phyloP scores from a whole-genome alignment of 2,888 invertebrate genomes.

The Pseudoips prasinana region DNA sequence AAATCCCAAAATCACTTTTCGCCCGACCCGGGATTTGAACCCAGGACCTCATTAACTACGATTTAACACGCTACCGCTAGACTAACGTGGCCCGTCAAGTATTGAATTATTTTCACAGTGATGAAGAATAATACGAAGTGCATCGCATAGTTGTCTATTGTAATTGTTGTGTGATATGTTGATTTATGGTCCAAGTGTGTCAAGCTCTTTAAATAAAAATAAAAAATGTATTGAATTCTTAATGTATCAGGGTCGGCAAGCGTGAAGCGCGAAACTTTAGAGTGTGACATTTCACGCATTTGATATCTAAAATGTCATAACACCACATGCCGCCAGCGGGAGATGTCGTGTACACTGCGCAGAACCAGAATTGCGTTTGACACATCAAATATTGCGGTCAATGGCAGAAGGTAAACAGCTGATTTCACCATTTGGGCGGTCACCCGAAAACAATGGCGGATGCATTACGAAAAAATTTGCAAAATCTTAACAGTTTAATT shows the following conservation, averaged over 20 bases:
- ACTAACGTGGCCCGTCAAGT: too few relatives aligned
- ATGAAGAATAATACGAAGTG: too few relatives aligned
- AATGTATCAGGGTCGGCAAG: conserved; percentile 18
- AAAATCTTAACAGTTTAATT: conserved; percentile 31
- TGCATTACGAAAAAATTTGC: conserved; percentile 47
- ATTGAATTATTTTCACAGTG: too few relatives aligned
- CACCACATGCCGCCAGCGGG: not conserved
- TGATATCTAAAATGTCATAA: not conserved
- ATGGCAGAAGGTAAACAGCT: conserved; percentile 47
- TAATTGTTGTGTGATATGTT: too few relatives aligned
- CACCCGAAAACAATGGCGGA: conserved; percentile 56
- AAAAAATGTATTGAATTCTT: conserved; percentile 29
- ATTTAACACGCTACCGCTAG: too few relatives aligned
- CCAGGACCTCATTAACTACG: too few relatives aligned
- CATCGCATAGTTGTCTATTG: too few relatives aligned
- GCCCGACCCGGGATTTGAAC: too few relatives aligned
- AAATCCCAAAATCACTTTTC: too few relatives aligned
- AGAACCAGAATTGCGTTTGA: conserved; percentile 26
- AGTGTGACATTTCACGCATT: conserved; percentile 7
- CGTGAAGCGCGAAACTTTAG: conserved; percentile 13
- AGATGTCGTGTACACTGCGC: conserved; percentile 15
- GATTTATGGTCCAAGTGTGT: too few relatives aligned
- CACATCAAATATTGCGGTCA: conserved; percentile 48
- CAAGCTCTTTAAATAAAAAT: too few relatives aligned
- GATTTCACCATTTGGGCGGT: conserved; percentile 56